Evolutionary conservation across 2,888 invertebrate species (phyloP).

Genomic region (Diogma glabrata): DNA sequence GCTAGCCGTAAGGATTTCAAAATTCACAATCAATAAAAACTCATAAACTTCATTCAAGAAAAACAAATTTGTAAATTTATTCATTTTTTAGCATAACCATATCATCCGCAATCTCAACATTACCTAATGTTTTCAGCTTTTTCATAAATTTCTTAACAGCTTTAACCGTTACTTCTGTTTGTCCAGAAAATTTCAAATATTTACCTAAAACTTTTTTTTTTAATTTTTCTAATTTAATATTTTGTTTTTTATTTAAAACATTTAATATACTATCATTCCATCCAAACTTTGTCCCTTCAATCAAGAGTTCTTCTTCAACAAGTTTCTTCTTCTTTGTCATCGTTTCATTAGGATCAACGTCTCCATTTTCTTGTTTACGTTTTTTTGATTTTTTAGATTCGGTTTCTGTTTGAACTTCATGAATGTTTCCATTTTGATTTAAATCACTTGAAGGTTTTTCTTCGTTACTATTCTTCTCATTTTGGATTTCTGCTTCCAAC

Average conservation of each 20-base stretch:
- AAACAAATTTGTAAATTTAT: too few relatives aligned
- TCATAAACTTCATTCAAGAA: too few relatives aligned
- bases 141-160: slow-evolving; percentile 59
- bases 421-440: background rate
- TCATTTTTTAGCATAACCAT: too few relatives aligned
- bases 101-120: too few relatives aligned
- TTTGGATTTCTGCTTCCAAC: slow-evolving; percentile 42
- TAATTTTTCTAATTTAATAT: slow-evolving; percentile 47
- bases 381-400: slow-evolving; percentile 27
- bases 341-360: slow-evolving; percentile 6
- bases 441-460: too few relatives aligned
- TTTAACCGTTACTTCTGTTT: slow-evolving; percentile 42
- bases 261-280: background rate
- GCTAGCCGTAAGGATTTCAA: too few relatives aligned
- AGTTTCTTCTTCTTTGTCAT: slow-evolving; percentile 17
- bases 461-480: slow-evolving; percentile 22
- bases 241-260: background rate
- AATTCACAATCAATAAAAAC: too few relatives aligned
- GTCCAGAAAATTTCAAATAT: slow-evolving; percentile 39
- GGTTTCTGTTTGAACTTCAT: slow-evolving; percentile 10
- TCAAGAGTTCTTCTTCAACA: background rate
- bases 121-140: slow-evolving; percentile 55
- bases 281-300: slow-evolving; percentile 29
- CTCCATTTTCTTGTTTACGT: slow-evolving; percentile 33
- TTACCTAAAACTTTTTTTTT: slow-evolving; percentile 62